phyloP scores from a whole-genome alignment of 2,113 vertebrate species.

The Apodemus speciosus region DNA sequence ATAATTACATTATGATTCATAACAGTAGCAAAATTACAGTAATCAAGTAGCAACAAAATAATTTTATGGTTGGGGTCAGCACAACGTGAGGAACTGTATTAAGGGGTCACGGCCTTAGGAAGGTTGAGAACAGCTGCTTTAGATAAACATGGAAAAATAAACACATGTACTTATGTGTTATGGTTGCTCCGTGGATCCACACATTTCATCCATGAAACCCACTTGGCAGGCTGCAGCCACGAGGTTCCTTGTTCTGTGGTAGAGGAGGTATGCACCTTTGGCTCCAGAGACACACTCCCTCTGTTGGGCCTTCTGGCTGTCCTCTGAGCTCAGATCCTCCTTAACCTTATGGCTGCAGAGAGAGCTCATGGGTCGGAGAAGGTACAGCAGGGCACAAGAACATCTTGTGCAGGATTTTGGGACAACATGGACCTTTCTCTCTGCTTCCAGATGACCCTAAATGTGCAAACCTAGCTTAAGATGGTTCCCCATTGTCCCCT shows the following conservation, averaged over 20 bases:
- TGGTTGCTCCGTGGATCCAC: fast-evolving
- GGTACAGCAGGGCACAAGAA: not conserved
- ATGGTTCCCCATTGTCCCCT: not conserved
- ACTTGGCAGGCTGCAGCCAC: not conserved
- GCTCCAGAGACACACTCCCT: not conserved
- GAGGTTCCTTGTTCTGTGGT: not conserved
- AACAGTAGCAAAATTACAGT: not conserved
- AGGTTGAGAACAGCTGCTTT: not conserved
- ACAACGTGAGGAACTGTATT: not conserved
- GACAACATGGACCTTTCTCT: not conserved
- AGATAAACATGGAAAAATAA: slow-evolving; percentile 26
- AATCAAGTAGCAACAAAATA: not conserved
- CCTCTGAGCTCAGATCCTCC: not conserved
- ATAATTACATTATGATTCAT: not conserved
- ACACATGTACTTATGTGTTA: not conserved
- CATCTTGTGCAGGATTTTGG: too few relatives aligned
- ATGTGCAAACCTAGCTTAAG: not conserved
- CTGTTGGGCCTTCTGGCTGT: not conserved
- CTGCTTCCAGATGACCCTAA: not conserved
- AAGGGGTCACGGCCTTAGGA: not conserved
- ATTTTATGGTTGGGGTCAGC: not conserved
- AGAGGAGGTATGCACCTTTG: not conserved
- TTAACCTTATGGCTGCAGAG: not conserved
- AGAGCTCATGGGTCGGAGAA: not conserved
- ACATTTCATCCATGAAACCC: not conserved